Evolutionary conservation across 2,888 invertebrate genomes (phyloP).

Genomic region (Sepioteuthis lessoniana): DNA sequence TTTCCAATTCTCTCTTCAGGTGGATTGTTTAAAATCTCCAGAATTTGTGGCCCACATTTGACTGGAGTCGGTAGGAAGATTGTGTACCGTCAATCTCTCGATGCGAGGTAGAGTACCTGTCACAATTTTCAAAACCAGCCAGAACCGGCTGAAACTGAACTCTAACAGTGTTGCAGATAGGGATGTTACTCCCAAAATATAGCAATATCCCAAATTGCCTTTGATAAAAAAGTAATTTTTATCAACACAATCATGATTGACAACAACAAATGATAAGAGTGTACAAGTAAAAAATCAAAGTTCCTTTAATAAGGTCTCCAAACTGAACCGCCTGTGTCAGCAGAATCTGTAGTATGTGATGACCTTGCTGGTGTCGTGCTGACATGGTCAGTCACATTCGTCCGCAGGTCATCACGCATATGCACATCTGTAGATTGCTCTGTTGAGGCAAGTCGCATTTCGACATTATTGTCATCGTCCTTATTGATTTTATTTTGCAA

Average conservation of each 20-base stretch:
- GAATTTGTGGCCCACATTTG: neutral
- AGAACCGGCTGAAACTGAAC: no score
- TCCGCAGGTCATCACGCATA: slow-evolving; percentile 36
- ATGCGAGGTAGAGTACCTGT: neutral
- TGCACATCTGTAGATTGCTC: slow-evolving; percentile 1
- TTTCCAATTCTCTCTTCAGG: neutral
- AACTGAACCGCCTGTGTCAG: neutral
- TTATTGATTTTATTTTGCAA: neutral
- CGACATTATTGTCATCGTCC: neutral
- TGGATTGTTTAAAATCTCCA: neutral
- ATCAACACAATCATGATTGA: neutral
- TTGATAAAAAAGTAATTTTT: neutral
- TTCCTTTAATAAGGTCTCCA: slow-evolving; percentile 43
- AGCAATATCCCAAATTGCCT: neutral
- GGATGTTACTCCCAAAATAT: neutral
- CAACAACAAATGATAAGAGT: neutral
- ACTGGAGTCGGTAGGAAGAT: neutral
- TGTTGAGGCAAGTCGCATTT: neutral
- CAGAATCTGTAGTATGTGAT: slow-evolving; percentile 14
- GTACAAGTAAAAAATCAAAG: neutral
- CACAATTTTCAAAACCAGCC: neutral
- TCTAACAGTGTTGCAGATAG: neutral
- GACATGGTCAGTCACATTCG: neutral
- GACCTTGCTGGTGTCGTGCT: neutral
- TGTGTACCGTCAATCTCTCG: neutral